phyloP scores from a whole-genome alignment of 2,113 vertebrate genomes.

The Tricholaema leucomelas region DNA sequence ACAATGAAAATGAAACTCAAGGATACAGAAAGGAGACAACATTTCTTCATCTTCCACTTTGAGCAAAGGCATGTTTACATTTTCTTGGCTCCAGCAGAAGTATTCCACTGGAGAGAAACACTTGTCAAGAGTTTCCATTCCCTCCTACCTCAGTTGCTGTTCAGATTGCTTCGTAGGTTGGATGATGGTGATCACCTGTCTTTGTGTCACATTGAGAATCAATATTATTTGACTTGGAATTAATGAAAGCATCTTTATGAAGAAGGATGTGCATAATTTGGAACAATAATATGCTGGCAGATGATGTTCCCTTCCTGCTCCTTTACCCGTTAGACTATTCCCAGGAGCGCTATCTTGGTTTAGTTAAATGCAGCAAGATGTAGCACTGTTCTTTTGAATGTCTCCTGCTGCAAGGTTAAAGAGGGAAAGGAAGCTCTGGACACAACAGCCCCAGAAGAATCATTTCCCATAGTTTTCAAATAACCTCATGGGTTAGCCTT shows the following conservation, averaged over 20 bases:
- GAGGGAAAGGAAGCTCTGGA: slow-evolving; percentile 6
- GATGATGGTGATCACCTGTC: background rate
- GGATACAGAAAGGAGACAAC: background rate
- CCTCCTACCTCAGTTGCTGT: background rate
- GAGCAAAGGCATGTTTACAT: background rate
- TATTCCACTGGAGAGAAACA: background rate
- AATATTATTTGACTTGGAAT: slow-evolving; percentile 32
- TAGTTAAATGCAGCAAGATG: background rate
- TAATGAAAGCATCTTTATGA: slow-evolving; percentile 23
- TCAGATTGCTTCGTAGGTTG: background rate
- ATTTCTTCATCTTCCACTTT: background rate
- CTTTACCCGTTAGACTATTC: slow-evolving; percentile 18
- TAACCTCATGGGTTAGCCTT: background rate
- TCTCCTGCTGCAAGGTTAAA: slow-evolving; percentile 17
- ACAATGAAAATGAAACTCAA: background rate
- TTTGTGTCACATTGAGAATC: slow-evolving; percentile 34
- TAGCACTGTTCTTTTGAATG: background rate
- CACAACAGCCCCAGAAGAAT: background rate
- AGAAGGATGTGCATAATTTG: slow-evolving; percentile 49
- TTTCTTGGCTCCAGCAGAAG: background rate
- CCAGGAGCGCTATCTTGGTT: background rate
- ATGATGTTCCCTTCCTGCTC: slow-evolving; percentile 28
- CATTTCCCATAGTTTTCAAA: background rate
- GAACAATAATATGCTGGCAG: slow-evolving; percentile 38
- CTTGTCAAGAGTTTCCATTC: background rate